phyloP scores from a whole-genome alignment of 2,113 vertebrate genomes.

The Saccopteryx bilineata region DNA sequence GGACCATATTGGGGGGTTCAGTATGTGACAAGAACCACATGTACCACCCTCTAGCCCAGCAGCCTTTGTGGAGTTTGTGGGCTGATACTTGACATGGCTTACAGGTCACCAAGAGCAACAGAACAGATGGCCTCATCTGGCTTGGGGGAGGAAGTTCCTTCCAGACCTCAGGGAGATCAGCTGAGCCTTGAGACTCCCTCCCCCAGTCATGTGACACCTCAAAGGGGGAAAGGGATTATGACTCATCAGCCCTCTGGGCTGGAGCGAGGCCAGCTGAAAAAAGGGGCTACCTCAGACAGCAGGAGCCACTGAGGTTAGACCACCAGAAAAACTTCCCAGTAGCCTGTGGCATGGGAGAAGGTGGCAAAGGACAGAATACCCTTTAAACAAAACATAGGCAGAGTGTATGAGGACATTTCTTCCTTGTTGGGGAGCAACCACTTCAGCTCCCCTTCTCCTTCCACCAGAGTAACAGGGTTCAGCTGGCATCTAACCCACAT shows the following conservation, averaged over 20 bases:
- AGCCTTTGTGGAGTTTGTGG: background rate
- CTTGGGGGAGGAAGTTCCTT: slow-evolving; percentile 68
- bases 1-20: too few relatives aligned
- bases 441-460: background rate
- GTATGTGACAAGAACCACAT: background rate
- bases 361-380: background rate
- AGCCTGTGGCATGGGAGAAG: background rate
- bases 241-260: slow-evolving; percentile 57
- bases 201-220: slow-evolving; percentile 66
- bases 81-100: background rate
- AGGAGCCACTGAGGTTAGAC: slow-evolving; percentile 52
- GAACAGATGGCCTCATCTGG: slow-evolving; percentile 31
- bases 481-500: background rate
- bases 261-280: background rate
- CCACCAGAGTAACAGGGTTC: background rate
- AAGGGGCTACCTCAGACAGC: slow-evolving; percentile 10
- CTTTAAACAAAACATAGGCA: background rate
- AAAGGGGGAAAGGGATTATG: background rate
- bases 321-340: slow-evolving; percentile 63
- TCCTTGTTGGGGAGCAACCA: background rate
- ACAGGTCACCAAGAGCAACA: background rate
- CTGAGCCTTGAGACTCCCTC: slow-evolving; percentile 64
- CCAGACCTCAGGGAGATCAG: slow-evolving; percentile 72
- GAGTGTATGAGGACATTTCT: background rate
- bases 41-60: background rate